Evolutionary conservation across 2,797 vertebrate genomes (phyloP).

Genomic region (Brotogeris chrysoptera): DNA sequence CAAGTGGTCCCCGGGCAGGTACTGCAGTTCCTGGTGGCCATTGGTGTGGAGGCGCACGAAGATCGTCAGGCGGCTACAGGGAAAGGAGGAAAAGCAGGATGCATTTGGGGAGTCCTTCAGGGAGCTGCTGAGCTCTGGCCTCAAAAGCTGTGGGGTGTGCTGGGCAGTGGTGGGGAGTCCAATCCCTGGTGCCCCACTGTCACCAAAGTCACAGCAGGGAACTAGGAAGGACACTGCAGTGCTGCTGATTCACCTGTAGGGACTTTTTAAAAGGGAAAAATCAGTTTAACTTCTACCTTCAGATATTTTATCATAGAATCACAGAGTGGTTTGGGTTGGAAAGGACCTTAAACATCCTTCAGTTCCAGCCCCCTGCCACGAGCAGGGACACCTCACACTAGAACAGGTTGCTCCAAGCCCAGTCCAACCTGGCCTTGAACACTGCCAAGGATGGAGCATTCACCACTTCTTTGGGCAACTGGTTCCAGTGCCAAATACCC

Average conservation of each 20-base stretch:
- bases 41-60: constrained; percentile 92
- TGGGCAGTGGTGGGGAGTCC: neutral
- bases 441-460: neutral
- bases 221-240: neutral
- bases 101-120: neutral
- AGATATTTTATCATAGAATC: neutral
- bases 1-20: constrained; percentile 95
- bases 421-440: neutral
- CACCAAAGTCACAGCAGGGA: neutral
- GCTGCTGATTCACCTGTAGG: neutral
- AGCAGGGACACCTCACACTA: neutral
- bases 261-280: neutral
- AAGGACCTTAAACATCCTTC: neutral
- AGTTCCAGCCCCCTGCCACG: neutral
- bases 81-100: neutral
- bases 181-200: neutral
- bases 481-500: neutral
- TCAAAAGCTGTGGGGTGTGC: neutral
- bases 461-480: neutral
- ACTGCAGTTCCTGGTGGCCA: constrained; percentile 86
- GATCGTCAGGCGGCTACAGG: constrained; percentile 89
- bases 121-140: rapidly evolving
- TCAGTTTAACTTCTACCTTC: neutral
- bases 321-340: neutral
- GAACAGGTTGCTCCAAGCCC: neutral